These are phyloP conservation scores for Nicator chloris DNA, from an alignment of 2,113 vertebrate genomes.

Conservation along the genomic window DNA sequence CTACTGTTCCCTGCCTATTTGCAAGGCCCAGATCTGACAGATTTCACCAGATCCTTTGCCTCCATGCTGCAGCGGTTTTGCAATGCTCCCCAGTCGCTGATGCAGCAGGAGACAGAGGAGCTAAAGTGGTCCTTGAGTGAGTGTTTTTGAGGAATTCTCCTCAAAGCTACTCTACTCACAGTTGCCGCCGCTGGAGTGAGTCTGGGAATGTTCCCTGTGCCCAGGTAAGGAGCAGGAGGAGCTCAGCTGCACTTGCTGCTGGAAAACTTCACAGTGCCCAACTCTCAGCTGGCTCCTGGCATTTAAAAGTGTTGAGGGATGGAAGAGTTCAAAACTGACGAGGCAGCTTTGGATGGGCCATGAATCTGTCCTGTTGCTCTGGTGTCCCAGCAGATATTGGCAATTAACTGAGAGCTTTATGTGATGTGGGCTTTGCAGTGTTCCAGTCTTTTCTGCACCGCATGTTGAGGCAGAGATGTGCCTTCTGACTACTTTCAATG, in stretches of 20 bases:
- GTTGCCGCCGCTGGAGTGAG: neutral
- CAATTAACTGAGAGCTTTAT: neutral
- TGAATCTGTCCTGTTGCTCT: neutral
- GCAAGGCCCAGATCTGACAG: neutral
- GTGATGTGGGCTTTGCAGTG: neutral
- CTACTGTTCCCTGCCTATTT: neutral
- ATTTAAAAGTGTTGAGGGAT: neutral
- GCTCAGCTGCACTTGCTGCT: neutral
- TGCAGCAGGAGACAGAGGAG: neutral
- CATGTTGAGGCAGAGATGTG: neutral
- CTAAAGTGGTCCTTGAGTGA: neutral
- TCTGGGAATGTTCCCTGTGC: neutral
- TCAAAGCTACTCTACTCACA: neutral
- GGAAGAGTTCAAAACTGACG: neutral
- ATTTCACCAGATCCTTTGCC: neutral
- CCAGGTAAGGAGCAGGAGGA: neutral
- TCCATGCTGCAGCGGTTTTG: neutral
- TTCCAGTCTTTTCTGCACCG: neutral
- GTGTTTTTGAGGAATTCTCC: slow-evolving; percentile 19
- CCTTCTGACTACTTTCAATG: neutral
- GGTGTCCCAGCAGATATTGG: neutral
- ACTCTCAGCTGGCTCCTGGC: neutral
- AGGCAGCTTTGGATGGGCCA: neutral
- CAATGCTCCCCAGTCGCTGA: neutral
- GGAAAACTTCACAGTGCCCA: neutral